Base-by-base conservation (phyloP, 2,113 vertebrate species). In the Myotis lucifugus region DNA sequence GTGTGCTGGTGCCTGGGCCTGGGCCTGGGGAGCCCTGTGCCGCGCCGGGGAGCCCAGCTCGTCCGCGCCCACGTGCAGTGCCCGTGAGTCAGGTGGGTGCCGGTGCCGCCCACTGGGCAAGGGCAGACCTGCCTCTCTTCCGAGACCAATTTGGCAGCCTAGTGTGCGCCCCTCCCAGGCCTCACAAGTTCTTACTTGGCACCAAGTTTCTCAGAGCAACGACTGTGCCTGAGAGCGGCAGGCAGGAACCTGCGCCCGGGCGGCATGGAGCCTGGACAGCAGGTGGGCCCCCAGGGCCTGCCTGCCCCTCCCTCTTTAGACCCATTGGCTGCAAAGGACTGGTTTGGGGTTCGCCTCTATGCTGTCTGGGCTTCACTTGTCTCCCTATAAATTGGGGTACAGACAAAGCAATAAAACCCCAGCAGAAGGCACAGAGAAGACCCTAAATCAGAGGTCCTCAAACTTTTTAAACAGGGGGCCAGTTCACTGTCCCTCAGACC, bases 151-250 rank as follows among this genome's bases (percentile, higher is more conserved):
- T 0, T 29, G 64, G 85, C 67, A 0, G 9, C 74, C 70, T 5
- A 3, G 40, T 21, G 1, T 81, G 87, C 64, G 3, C 82, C 54
- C 8, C 67, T 8, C 87, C 50, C 78, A 29, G 72, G 69, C 37
- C 1, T 10, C 42, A 1, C 0, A 1, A 7, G 21, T 23, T 42
- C 48, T 61, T 32, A 2, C 21, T 12, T 10, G 50, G 50, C 81
- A 56, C 32, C 27, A 12, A 15, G 42, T 29, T 76, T 29, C 76
- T 54, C 50, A 15, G 34, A 34, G 52, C 40, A 29, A 12, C 2
- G 0, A n/a, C 5, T 2, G 27, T 0, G 11, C 46, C 40, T 23
- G n/a, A 37, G 69, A 52, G 13, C 25, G 3, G 19, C 10, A 1
- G 40, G 67, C 61, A 34, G 37, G 18, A 29, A n/a, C 56, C 17